Base-by-base conservation (phyloP, 2,113 vertebrate species). In the Xiphophorus maculatus region DNA sequence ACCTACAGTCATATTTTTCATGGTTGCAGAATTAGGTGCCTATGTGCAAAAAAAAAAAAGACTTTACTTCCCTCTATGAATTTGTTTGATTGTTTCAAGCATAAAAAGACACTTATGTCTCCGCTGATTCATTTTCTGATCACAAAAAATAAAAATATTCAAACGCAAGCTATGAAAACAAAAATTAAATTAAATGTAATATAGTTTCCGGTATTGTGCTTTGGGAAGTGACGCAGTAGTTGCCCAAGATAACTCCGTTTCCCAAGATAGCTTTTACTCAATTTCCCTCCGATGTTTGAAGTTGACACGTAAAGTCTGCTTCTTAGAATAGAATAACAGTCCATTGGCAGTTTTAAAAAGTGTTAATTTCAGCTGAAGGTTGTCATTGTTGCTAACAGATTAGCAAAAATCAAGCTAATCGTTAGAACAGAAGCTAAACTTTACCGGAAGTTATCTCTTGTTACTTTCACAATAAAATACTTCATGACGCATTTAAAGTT, bases 161-260 rank as follows among this genome's bases (percentile, higher is more conserved):
- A 19, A 48, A 7, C 4, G 44, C 17, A 48, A 19, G 5, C 14
- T 48, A 19, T 22, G 15, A 48, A 48, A 48, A 19, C 4, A 14
- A 14, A 42, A 42, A 42, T 42, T 12, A 3, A 11, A 37, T 37
- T 2, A 2, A 11, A 42, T 42, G 3, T 15, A 15, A 15, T 15
- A 4, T 42, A 15, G 73, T 71, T 91, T 91, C 89, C 90, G 85
- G 81, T 77, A 86, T 76, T 69, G 10, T 66, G 27, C 29, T 19
- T 35, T 2, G 35, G 60, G 12, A 29, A 71, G 65, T 5, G 71
- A 73, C 32, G 74, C 66, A 44, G 22, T 30, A 7, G 15, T 44
- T 37, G 27, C 64, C 33, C 37, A 6, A 30, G 32, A 29, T 68
- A 58, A 63, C 19, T 25, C 13, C n/a, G 62, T 25, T 3, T 71